These are phyloP conservation scores for Chromoteleia sp. DNA, from an alignment of 2,888 invertebrate genomes.

Conservation along the genomic window DNA sequence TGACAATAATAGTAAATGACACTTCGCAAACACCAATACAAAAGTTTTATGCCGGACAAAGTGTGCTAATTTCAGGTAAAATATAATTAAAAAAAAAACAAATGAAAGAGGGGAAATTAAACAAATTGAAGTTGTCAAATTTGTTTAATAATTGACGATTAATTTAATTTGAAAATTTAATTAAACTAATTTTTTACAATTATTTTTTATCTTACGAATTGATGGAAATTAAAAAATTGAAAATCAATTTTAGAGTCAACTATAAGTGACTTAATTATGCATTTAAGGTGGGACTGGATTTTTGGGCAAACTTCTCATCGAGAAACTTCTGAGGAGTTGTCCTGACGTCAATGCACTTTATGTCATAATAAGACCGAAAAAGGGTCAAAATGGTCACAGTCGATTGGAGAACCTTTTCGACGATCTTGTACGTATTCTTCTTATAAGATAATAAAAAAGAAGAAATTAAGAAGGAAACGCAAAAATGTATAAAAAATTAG, in stretches of 20 bases:
- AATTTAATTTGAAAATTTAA: no score
- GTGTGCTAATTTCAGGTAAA: constrained; percentile 87
- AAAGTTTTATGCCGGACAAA: constrained; percentile 87
- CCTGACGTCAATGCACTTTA: constrained; percentile 86
- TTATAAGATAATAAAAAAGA: no score
- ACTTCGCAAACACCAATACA: constrained; percentile 84
- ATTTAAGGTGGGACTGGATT: constrained; percentile 85
- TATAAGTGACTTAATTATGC: constrained; percentile 66
- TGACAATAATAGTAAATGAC: constrained; percentile 73
- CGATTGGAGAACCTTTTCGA: constrained; percentile 89
- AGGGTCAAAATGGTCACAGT: constrained; percentile 88
- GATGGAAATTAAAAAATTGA: constrained; percentile 36
- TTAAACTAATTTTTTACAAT: no score
- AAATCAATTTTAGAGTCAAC: constrained; percentile 65
- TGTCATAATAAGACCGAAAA: constrained; percentile 86
- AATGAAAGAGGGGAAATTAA: background rate
- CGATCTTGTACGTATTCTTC: constrained; percentile 87
- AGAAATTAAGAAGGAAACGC: background rate
- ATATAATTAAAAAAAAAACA: background rate
- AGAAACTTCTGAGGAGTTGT: constrained; percentile 87
- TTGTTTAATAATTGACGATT: background rate
- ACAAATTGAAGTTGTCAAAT: background rate
- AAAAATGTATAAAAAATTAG: constrained; percentile 23
- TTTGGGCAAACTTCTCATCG: constrained; percentile 86
- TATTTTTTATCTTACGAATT: background rate